Percentiles rank a stretch among this genome's conserved stretches.
Evolutionary conservation across 2,797 vertebrate species (phyloP).

Genomic region (Carapus acus): DNA sequence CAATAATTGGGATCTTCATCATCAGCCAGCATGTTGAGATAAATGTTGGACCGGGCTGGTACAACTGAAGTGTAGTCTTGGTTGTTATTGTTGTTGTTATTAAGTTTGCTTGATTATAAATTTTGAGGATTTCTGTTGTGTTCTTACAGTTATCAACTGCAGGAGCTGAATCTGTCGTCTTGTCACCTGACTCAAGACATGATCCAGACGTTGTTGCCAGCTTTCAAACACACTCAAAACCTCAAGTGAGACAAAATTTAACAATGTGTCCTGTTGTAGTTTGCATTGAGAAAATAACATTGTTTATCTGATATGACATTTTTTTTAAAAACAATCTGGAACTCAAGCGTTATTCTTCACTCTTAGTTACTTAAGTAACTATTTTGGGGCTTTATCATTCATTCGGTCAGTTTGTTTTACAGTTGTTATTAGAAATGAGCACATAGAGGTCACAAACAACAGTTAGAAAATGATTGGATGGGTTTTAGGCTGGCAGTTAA

Average conservation of each 20-base stretch:
- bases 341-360: no score
- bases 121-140: background rate
- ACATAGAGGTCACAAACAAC: background rate
- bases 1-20: no score
- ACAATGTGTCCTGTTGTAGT: conserved; percentile 1
- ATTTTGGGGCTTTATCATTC: background rate
- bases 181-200: conserved; percentile 79
- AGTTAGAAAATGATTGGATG: background rate
- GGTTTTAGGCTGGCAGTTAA: background rate
- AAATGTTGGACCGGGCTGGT: no score
- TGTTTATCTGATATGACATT: background rate
- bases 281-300: conserved; percentile 7
- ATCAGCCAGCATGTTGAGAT: no score
- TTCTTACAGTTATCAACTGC: conserved; percentile 64
- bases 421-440: background rate
- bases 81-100: background rate
- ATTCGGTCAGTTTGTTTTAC: background rate
- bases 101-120: no score
- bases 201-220: conserved; percentile 76
- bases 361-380: no score
- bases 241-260: conserved; percentile 82
- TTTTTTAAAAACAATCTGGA: no score
- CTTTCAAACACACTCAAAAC: conserved; percentile 78
- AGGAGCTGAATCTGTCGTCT: conserved; percentile 84
- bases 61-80: no score